Percentiles rank a stretch among this genome's conserved stretches.
These are phyloP conservation scores for Agrotis segetum DNA, from an alignment of 2,888 invertebrate species.

Conservation along the genomic window DNA sequence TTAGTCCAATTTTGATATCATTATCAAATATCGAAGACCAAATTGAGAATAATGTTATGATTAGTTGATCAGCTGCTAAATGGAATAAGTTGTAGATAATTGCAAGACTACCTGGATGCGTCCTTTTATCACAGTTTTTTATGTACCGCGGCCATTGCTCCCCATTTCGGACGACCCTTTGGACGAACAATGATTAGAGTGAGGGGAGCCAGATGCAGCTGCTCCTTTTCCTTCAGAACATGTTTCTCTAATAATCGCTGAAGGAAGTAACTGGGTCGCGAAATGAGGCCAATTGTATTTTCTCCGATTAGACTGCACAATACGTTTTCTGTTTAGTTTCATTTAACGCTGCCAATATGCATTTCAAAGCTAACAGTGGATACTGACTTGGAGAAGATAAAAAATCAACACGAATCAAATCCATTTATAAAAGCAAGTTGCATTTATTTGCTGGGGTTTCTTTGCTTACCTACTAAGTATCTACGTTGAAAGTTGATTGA, in stretches of 20 bases:
- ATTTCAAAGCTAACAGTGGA: slow-evolving; percentile 5
- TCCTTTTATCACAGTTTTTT: slow-evolving; percentile 79
- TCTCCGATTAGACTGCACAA: slow-evolving; percentile 56
- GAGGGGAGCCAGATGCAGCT: slow-evolving; percentile 88
- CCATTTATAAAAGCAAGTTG: slow-evolving; percentile 18
- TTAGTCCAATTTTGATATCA: neutral
- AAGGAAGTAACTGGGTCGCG: slow-evolving; percentile 79
- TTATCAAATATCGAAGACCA: neutral
- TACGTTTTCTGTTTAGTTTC: slow-evolving; percentile 38
- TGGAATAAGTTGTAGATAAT: slow-evolving; percentile 34
- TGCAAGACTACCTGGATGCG: slow-evolving; percentile 85
- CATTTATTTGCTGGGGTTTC: slow-evolving; percentile 41
- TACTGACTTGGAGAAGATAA: slow-evolving; percentile 4
- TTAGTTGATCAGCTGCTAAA: slow-evolving; percentile 22
- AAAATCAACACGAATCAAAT: slow-evolving; percentile 36
- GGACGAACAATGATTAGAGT: slow-evolving; percentile 86
- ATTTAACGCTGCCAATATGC: slow-evolving; percentile 22
- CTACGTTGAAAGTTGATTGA: slow-evolving; percentile 72
- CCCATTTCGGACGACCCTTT: slow-evolving; percentile 87
- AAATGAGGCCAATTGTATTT: slow-evolving; percentile 71
- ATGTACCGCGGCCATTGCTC: slow-evolving; percentile 82
- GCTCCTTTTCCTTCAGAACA: slow-evolving; percentile 85
- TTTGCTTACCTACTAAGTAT: slow-evolving; percentile 57
- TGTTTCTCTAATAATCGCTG: slow-evolving; percentile 75
- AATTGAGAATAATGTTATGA: slow-evolving; percentile 8